Conservation (phyloP, 2,888 invertebrate species). For the Ectemnius lituratus region DNA sequence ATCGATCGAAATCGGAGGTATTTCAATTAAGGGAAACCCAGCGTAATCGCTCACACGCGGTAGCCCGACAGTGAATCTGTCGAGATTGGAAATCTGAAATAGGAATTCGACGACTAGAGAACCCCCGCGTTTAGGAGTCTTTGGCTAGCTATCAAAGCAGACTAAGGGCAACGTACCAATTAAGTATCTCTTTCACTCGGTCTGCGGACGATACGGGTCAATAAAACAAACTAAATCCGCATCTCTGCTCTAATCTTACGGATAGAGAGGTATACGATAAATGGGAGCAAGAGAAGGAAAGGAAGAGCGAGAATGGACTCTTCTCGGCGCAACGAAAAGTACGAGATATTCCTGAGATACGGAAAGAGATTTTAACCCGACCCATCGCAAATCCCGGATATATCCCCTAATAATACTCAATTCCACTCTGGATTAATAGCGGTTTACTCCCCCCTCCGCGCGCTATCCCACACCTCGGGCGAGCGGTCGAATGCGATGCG, state of each 20-base stretch:
- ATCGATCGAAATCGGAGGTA: conserved; percentile 12
- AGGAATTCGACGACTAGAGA: conserved; percentile 45
- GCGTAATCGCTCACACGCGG: conserved; percentile 7
- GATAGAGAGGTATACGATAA: conserved; percentile 54
- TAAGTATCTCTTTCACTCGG: conserved; percentile 67
- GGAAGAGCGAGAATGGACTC: conserved; percentile 24
- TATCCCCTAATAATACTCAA: conserved; percentile 77
- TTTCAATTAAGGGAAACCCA: conserved; percentile 21
- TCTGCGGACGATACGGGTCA: conserved; percentile 55
- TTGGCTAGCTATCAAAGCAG: conserved; percentile 57
- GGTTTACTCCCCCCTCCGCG: conserved; percentile 71
- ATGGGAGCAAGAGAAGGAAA: conserved; percentile 2
- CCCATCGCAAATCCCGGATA: conserved; percentile 74
- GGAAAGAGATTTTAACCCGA: conserved; percentile 75
- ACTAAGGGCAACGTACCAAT: conserved; percentile 65
- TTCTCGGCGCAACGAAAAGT: conserved; percentile 60
- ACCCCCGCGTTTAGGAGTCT: conserved; percentile 34
- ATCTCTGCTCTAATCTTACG: conserved; percentile 70
- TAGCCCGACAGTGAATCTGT: conserved; percentile 16
- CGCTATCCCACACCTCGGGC: neutral
- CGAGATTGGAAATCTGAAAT: conserved; percentile 52
- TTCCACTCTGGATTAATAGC: conserved; percentile 78
- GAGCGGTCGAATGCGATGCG: conserved; percentile 14
- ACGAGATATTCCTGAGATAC: conserved; percentile 74
- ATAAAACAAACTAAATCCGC: conserved; percentile 73